These are phyloP conservation scores for Pyrocoelia pectoralis DNA, from an alignment of 2,888 invertebrate genomes.

Conservation along the genomic window DNA sequence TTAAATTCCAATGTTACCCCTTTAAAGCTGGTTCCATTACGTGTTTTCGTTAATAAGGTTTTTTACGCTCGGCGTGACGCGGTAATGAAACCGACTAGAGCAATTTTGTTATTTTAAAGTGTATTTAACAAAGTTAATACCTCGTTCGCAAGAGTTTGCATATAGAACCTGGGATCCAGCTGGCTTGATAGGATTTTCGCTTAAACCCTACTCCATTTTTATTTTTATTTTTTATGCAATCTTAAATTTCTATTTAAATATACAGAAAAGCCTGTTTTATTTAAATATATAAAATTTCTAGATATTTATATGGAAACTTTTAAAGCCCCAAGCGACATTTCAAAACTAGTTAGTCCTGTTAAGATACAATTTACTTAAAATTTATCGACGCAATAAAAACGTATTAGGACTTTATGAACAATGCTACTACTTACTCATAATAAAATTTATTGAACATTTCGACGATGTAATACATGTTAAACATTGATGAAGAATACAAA, in stretches of 20 bases:
- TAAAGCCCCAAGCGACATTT: background rate
- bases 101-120: conserved; percentile 38
- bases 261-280: background rate
- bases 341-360: conserved; percentile 10
- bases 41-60: conserved; percentile 39
- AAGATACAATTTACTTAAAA: background rate
- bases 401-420: too few species aligned
- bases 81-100: conserved; percentile 35
- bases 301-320: background rate
- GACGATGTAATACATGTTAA: too few species aligned
- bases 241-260: conserved; percentile 5
- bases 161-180: conserved; percentile 11
- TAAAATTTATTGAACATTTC: too few species aligned
- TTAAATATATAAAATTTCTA: background rate
- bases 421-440: too few species aligned
- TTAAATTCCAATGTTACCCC: conserved; percentile 35
- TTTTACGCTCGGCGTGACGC: conserved; percentile 37
- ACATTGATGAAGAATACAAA: too few species aligned
- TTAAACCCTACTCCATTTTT: conserved; percentile 2
- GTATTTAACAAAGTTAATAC: conserved; percentile 38
- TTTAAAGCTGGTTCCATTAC: conserved; percentile 31
- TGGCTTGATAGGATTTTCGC: conserved; percentile 10
- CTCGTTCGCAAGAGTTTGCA: conserved; percentile 26
- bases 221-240: background rate
- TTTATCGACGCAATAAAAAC: background rate